Evolutionary conservation across 2,797 vertebrate species (phyloP).

Genomic region (Acestrorhynchus altus): DNA sequence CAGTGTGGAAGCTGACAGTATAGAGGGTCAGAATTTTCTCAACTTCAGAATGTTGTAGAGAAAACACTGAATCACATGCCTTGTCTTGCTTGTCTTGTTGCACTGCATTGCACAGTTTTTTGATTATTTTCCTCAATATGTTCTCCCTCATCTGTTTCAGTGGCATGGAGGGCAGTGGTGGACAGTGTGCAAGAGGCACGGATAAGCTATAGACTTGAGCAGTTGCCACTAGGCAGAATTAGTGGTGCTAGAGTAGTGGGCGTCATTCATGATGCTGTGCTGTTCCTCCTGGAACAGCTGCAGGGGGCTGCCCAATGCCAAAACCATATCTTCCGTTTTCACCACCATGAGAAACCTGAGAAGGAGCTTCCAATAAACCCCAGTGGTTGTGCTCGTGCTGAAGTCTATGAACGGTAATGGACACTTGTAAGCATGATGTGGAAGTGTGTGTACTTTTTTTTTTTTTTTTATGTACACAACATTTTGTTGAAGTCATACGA

Average conservation of each 20-base stretch:
- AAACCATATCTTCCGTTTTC: slow-evolving; percentile 88
- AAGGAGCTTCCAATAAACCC: slow-evolving; percentile 89
- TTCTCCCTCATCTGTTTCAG: slow-evolving; percentile 62
- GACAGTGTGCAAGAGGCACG: slow-evolving; percentile 91
- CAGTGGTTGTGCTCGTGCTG: slow-evolving; percentile 85
- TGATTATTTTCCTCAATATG: background rate
- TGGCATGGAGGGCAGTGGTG: slow-evolving; percentile 87
- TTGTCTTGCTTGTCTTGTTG: too few relatives aligned
- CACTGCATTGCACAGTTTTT: too few relatives aligned
- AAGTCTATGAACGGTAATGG: slow-evolving; percentile 83
- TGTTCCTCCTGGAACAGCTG: slow-evolving; percentile 92
- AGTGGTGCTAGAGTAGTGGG: slow-evolving; percentile 86
- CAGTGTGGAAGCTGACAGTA: slow-evolving; percentile 86
- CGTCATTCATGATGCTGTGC: slow-evolving; percentile 87
- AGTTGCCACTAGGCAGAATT: slow-evolving; percentile 85
- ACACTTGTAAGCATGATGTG: too few relatives aligned
- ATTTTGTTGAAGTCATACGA: background rate
- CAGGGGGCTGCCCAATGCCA: slow-evolving; percentile 84
- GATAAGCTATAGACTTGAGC: slow-evolving; percentile 82
- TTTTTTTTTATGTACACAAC: background rate
- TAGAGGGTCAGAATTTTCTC: slow-evolving; percentile 78
- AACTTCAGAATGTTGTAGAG: background rate
- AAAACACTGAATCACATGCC: too few relatives aligned
- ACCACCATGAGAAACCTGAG: slow-evolving; percentile 84
- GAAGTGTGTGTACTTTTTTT: too few relatives aligned